Base-by-base conservation (phyloP, 2,797 vertebrate genomes). In the Lagodon rhomboides region DNA sequence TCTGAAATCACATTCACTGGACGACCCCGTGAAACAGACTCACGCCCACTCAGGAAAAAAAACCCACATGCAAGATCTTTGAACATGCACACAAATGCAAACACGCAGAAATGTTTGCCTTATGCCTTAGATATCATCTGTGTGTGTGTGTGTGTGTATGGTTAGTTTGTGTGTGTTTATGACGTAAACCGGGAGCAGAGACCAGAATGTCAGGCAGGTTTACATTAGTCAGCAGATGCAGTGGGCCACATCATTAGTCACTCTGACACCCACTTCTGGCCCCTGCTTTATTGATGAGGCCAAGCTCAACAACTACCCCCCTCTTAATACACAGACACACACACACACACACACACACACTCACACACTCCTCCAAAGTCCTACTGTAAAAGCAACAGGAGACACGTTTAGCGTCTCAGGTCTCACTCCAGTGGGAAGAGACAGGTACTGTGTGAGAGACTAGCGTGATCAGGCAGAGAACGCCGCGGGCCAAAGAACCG, bases 141-240 rank as follows among this genome's bases (percentile, higher is more conserved):
- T 76, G 23, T 75, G 58, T 56, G 43, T 38, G 23, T 77, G 58
- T 56, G 34, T 44, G 55, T 55, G 41, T 47, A 13, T 10, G 44
- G 59, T 73, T 47, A 30, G 53, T 60, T 51, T 77, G 66, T 81
- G 77, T 74, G 71, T 85, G 62, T 88, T 86, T 83, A 73, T 91
- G 87, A 91, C 38, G 71, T 90, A 67, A 80, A 88, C 67, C 50
- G 25, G 84, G 83, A 87, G 80, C 82, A 86, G 79, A 88, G 79
- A 89, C 68, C 83, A 85, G 83, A 90, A 93, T 86, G 89, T 93
- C 91, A 90, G 77, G 83, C 84, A 89, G 90, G 89, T 92, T 94
- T 93, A 90, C 90, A 92, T 93, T 94, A 94, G 93, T 95, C 93
- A 94, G 94, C 93, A 95, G 84, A 95, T 89, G 87, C 86, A 92